Percentiles rank a stretch among this genome's conserved stretches.
phyloP scores from a whole-genome alignment of 2,113 vertebrate genomes.

The Odontesthes bonariensis region DNA sequence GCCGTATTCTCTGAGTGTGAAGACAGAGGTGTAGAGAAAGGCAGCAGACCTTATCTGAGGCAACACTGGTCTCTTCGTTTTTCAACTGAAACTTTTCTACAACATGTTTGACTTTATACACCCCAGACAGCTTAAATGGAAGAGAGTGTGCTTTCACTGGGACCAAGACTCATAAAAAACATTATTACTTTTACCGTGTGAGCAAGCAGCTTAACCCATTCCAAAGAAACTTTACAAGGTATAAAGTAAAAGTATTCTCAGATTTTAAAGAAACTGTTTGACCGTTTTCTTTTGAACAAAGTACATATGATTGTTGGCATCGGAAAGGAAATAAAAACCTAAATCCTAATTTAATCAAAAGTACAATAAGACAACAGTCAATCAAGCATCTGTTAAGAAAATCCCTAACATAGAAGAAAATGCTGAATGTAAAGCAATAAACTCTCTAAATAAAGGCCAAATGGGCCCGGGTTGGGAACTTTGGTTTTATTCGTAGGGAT shows the following conservation, averaged over 20 bases:
- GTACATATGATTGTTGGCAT: too few relatives aligned
- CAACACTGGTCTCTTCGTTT: conserved; percentile 52
- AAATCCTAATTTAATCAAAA: too few relatives aligned
- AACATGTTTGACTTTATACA: conserved; percentile 58
- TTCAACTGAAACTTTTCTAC: conserved; percentile 61
- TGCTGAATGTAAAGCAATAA: too few relatives aligned
- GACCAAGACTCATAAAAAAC: conserved; percentile 12
- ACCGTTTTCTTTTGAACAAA: too few relatives aligned
- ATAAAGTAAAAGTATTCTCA: background rate
- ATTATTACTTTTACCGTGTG: conserved; percentile 19
- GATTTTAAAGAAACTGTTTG: background rate
- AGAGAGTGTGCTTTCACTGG: conserved; percentile 22
- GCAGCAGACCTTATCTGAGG: conserved; percentile 70
- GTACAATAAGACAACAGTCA: too few relatives aligned
- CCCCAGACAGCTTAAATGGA: conserved; percentile 36
- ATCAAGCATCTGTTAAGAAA: too few relatives aligned
- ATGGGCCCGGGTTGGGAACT: too few relatives aligned
- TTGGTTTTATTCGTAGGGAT: too few relatives aligned
- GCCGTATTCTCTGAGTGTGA: conserved; percentile 53
- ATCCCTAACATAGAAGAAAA: too few relatives aligned
- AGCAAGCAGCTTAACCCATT: background rate
- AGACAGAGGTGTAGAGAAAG: conserved; percentile 63
- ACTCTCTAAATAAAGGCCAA: too few relatives aligned
- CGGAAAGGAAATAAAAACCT: too few relatives aligned
- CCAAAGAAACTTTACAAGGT: background rate